These are phyloP conservation scores for Cephus runcator DNA, from an alignment of 2,888 invertebrate species.

Conservation along the genomic window DNA sequence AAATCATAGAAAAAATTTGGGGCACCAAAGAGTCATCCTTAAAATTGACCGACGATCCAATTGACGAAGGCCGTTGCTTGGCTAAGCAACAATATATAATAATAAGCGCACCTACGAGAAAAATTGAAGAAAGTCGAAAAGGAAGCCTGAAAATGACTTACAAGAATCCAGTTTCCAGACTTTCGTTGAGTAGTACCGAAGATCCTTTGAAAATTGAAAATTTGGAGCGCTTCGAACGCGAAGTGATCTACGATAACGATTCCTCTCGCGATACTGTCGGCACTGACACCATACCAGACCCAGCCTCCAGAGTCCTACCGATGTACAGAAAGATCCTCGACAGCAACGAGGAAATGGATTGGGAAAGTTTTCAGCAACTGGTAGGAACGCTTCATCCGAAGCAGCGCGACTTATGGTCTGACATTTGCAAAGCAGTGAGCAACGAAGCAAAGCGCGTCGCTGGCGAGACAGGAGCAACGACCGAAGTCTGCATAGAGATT, in stretches of 20 bases:
- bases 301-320: conserved; percentile 10
- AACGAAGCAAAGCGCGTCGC: conserved; percentile 35
- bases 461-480: conserved; percentile 28
- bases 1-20: not conserved
- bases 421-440: conserved; percentile 40
- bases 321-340: conserved; percentile 36
- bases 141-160: conserved; percentile 5
- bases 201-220: not conserved
- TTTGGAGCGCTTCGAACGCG: conserved; percentile 19
- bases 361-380: conserved; percentile 38
- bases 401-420: conserved; percentile 39
- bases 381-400: conserved; percentile 38
- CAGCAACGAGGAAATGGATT: conserved; percentile 39
- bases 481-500: conserved; percentile 48
- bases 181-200: not conserved
- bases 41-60: not conserved
- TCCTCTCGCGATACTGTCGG: conserved; percentile 13
- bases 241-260: conserved; percentile 25
- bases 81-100: not conserved
- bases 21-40: not conserved
- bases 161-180: not conserved
- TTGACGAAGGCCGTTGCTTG: not conserved
- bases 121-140: not conserved
- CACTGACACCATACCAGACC: not conserved
- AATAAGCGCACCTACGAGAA: not conserved